These are phyloP conservation scores for Propithecus coquereli DNA, from an alignment of 2,113 vertebrate genomes.

Conservation along the genomic window DNA sequence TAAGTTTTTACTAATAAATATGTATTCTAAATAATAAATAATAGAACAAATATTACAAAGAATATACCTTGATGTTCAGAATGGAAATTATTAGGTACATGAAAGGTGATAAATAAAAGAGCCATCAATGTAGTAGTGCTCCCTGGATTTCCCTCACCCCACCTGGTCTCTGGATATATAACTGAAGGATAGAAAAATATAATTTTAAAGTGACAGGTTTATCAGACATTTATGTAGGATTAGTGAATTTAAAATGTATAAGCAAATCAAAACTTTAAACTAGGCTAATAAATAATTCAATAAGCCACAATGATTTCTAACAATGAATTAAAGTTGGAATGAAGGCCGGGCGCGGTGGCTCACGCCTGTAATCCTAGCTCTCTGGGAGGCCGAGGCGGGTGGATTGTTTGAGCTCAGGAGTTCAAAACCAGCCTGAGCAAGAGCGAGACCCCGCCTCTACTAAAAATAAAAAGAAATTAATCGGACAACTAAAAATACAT, in stretches of 20 bases:
- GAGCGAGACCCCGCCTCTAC: too few relatives aligned
- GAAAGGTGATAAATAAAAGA: background rate
- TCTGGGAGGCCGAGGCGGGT: too few relatives aligned
- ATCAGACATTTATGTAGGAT: background rate
- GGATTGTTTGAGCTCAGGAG: too few relatives aligned
- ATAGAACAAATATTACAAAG: background rate
- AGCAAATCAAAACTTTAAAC: background rate
- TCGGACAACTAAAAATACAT: too few relatives aligned
- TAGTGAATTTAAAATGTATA: conserved; percentile 11
- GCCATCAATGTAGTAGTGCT: background rate
- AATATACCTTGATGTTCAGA: background rate
- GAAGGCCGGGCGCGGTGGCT: too few relatives aligned
- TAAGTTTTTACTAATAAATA: background rate
- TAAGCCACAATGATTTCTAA: background rate
- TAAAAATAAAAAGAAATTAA: too few relatives aligned
- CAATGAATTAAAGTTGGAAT: conserved; percentile 5
- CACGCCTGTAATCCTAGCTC: too few relatives aligned
- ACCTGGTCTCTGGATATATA: background rate
- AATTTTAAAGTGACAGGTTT: background rate
- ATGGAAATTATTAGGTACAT: background rate
- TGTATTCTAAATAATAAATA: background rate
- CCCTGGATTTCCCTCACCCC: background rate
- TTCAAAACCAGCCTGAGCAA: too few relatives aligned
- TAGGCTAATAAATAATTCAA: background rate
- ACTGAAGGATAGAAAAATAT: background rate